Evolutionary conservation across 1,140 invertebrate species (phyloP).

Genomic region (Lordiphosa clarofinis): DNA sequence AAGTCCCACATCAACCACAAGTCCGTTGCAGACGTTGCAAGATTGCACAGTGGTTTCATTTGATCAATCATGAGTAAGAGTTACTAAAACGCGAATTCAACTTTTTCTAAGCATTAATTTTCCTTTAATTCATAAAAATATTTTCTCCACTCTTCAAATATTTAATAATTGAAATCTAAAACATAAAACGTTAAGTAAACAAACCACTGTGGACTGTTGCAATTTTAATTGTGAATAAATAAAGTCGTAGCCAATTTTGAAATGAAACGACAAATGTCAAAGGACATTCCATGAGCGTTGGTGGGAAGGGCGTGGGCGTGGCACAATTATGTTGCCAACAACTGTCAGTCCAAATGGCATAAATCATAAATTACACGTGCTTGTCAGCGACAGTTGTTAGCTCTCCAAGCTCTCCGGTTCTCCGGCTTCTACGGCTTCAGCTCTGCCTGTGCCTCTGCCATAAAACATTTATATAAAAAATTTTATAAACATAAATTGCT

Average conservation of each 20-base stretch:
- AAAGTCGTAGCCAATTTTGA: slow-evolving; percentile 13
- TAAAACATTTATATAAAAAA: slow-evolving; percentile 43
- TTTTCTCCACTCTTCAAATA: no score
- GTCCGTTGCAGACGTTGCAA: no score
- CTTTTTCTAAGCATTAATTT: no score
- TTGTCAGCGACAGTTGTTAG: slow-evolving; percentile 56
- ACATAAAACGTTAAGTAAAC: no score
- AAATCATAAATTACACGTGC: slow-evolving; percentile 65
- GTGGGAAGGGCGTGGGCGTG: slow-evolving; percentile 1
- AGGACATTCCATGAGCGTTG: background rate
- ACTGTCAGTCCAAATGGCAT: slow-evolving; percentile 57
- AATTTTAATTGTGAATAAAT: slow-evolving; percentile 34
- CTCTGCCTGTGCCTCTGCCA: slow-evolving; percentile 22
- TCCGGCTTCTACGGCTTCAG: slow-evolving; percentile 10
- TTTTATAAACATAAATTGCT: slow-evolving; percentile 39
- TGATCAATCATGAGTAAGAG: no score
- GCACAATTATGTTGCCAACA: slow-evolving; percentile 44
- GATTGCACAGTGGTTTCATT: no score
- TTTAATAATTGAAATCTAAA: no score
- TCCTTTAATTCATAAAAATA: no score
- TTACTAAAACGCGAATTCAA: no score
- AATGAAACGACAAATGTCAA: slow-evolving; percentile 17
- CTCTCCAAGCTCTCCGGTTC: background rate
- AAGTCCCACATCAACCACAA: no score
- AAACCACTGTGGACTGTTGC: background rate